Evolutionary conservation across 2,113 vertebrate species (phyloP), one percentile per base, ranked within the genome.

Genomic region (Eulemur rufifrons): DNA sequence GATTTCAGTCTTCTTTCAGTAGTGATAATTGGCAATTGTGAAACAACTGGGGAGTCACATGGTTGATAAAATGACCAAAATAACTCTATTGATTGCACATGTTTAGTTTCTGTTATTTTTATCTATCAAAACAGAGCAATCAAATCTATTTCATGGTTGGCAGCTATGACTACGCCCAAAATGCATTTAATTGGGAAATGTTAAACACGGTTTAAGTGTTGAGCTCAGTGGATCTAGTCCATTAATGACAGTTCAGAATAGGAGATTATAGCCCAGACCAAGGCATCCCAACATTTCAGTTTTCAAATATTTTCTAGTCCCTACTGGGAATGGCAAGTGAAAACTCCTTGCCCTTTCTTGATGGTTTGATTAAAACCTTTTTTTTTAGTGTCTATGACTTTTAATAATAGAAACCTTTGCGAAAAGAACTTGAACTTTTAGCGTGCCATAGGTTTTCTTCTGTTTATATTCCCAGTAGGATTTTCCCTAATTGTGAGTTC

Each of bases 81-180:
- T 84, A 76, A 80, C 63, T 78, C 45, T 76, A 94, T 95, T 83
- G 76, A 96, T 95, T 87, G n/a, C 3, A 63, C 20, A 21, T 74
- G 45, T 78, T 96, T 94, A 11, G 23, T 56, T 92, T 59, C 78
- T 85, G 29, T 77, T 93, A 87, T 89, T 83, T 92, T 96, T 74
- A 96, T 64, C 59, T 92, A 87, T 90, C 94, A 90, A 92, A 97
- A 95, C 34, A 96, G 92, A 59, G 29, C 52, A 91, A 93, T 52
- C 29, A 80, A 84, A 84, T 95, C 69, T 83, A 52, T 56, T 80
- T 80, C 21, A 80, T 89, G 66, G 74, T 50, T 85, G 47, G 39
- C 45, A 89, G 71, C 54, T 90, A 73, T 34, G 64, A 69, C 45
- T 54, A 18, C 76, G 39, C 10, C 50, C 50, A 54, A 89, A 78